Evolutionary conservation across 2,888 invertebrate species (phyloP), one percentile per base, ranked within the genome.

Genomic region (Drosophila sordidula): DNA sequence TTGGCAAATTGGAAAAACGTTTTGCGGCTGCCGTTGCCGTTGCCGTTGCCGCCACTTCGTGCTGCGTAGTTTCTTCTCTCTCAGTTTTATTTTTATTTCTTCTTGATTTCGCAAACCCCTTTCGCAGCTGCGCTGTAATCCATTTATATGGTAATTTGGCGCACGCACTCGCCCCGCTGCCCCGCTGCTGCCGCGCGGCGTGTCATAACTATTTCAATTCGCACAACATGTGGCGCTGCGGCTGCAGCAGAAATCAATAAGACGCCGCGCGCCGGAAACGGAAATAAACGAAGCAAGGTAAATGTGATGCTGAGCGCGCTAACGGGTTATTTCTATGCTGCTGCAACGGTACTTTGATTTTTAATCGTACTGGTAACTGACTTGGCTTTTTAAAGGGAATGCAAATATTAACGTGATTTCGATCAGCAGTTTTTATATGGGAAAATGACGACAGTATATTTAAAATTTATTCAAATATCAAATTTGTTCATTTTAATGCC

Each of bases 1-100:
- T 86, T 83, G 83, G 89, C 90, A 90, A 90, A 90, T 90, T 90
- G 90, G 90, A 89, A 90, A 90, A 81, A 72, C 83, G 83, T 78
- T 83, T 82, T 78, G 78, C 57, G 74, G 76, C 70, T 67, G 70
- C 34, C 34, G 34, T 4, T 18, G 2, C 1, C 18, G 18, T 2
- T 18, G 18, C n/a, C n/a, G n/a, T n/a, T n/a, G n/a, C n/a, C 5
- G 11, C 32, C 32, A 32, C 34, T 46, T 66, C 45, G 29, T 44
- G 14, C 29, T 25, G 22, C 18, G 12, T 2, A 26, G 26, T 45
- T 45, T 11, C 26, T 18, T 45, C 12, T 2, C 34, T 12, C 34
- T 34, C 12, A 0, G 12, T 34, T 1, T 14, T 25, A 9, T 29
- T 29, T 29, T 63, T 55, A 63, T 73, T 76, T 81, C 74, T 67